These are phyloP conservation scores for Pediacus dermestoides DNA, from an alignment of 2,888 invertebrate genomes.

Conservation along the genomic window DNA sequence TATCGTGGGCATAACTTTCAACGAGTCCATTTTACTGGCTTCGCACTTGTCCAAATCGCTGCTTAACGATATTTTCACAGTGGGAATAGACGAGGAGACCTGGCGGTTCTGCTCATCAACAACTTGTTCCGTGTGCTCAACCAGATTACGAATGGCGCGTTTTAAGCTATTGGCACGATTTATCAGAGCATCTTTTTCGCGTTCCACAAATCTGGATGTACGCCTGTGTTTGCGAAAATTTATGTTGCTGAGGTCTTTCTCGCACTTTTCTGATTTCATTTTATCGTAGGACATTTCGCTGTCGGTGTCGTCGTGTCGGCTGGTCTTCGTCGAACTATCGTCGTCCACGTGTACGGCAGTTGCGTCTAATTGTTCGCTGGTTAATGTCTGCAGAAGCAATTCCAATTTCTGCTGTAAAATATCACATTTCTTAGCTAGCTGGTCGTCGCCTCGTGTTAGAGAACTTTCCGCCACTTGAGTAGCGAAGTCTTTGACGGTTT, in stretches of 20 bases:
- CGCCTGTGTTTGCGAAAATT: conserved; percentile 47
- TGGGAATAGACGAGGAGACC: conserved; percentile 36
- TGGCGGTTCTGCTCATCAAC: conserved; percentile 57
- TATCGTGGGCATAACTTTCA: conserved; percentile 49
- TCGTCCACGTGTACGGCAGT: conserved; percentile 19
- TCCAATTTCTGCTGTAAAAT: conserved; percentile 73
- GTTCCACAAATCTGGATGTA: conserved; percentile 50
- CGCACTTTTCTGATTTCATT: conserved; percentile 44
- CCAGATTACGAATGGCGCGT: conserved; percentile 73
- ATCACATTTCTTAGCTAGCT: conserved; percentile 65
- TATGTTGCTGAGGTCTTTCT: conserved; percentile 49
- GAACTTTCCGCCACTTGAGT: conserved; percentile 59
- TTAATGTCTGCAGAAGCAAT: conserved; percentile 67
- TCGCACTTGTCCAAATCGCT: conserved; percentile 37
- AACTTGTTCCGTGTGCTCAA: conserved; percentile 73
- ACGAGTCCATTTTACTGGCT: conserved; percentile 41
- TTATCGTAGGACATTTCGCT: conserved; percentile 48
- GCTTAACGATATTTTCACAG: conserved; percentile 43
- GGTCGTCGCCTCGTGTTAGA: conserved; percentile 57
- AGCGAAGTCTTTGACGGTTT: conserved; percentile 75
- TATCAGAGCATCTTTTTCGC: conserved; percentile 58
- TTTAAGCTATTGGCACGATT: conserved; percentile 78
- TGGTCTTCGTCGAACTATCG: conserved; percentile 27
- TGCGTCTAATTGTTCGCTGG: conserved; percentile 59
- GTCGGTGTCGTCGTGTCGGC: conserved; percentile 43